phyloP scores from a whole-genome alignment of 2,888 invertebrate species.

The Drosophila neotestacea region DNA sequence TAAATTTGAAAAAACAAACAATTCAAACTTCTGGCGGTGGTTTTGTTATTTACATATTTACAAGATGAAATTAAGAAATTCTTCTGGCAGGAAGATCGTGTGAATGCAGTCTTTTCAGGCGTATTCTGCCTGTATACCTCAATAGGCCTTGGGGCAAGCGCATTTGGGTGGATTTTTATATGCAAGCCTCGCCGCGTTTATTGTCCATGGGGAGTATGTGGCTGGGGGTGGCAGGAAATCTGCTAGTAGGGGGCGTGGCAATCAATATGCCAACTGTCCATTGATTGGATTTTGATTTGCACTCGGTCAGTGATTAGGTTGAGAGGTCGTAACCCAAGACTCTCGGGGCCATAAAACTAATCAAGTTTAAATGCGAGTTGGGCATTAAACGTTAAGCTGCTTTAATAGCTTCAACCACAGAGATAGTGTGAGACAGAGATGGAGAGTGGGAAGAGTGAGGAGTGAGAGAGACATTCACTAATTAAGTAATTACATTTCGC shows the following conservation, averaged over 20 bases:
- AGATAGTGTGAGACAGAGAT: conserved; percentile 2
- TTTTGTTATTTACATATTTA: too few species aligned
- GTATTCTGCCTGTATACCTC: too few species aligned
- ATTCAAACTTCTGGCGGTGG: too few species aligned
- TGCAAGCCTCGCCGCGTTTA: conserved; percentile 11
- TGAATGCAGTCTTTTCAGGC: too few species aligned
- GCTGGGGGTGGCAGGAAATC: too few species aligned
- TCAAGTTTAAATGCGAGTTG: conserved; percentile 77
- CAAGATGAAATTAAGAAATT: too few species aligned
- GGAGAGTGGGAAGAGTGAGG: neutral
- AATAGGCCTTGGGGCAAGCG: too few species aligned
- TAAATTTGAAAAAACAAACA: too few species aligned
- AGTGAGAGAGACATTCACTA: conserved; percentile 51
- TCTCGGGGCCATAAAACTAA: conserved; percentile 67
- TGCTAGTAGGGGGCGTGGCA: conserved; percentile 23
- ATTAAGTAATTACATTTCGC: conserved; percentile 81
- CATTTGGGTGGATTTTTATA: conserved; percentile 22
- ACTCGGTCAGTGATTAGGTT: conserved; percentile 49
- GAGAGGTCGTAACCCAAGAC: conserved; percentile 8
- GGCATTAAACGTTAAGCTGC: conserved; percentile 69
- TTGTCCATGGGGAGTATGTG: neutral
- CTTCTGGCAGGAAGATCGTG: too few species aligned
- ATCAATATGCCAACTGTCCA: conserved; percentile 75
- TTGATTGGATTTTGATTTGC: conserved; percentile 77
- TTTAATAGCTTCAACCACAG: conserved; percentile 51